Conservation (phyloP, 2,888 invertebrate species). For the Sepiola atlantica region DNA sequence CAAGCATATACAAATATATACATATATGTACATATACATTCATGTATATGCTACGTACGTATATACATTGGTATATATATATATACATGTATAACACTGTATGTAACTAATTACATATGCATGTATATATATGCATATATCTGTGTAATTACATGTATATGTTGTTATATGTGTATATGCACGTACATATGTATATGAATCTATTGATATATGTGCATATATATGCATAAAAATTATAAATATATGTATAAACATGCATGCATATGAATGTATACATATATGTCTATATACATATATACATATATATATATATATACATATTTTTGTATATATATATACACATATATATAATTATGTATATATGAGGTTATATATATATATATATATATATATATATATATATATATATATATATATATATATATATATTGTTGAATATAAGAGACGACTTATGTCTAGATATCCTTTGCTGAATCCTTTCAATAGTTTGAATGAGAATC, state of each 20-base stretch:
- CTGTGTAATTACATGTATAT: too few species aligned
- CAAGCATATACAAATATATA: neutral
- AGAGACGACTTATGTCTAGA: too few species aligned
- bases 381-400: neutral
- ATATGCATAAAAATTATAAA: neutral
- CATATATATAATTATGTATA: neutral
- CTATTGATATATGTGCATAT: neutral
- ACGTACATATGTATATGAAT: neutral
- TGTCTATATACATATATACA: neutral
- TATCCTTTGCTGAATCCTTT: too few species aligned
- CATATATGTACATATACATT: too few species aligned
- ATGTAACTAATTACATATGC: too few species aligned
- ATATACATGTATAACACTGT: neutral
- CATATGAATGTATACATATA: neutral
- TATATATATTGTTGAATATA: too few species aligned
- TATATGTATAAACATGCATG: neutral
- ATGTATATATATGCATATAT: too few species aligned
- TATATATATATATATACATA: neutral
- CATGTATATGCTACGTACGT: too few species aligned
- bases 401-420: neutral
- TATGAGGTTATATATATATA: neutral
- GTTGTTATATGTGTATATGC: too few species aligned
- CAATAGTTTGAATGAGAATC: too few species aligned
- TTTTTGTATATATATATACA: neutral
- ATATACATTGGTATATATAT: neutral